Evolutionary conservation across 2,113 vertebrate species (phyloP).

Genomic region (Euleptes europaea): DNA sequence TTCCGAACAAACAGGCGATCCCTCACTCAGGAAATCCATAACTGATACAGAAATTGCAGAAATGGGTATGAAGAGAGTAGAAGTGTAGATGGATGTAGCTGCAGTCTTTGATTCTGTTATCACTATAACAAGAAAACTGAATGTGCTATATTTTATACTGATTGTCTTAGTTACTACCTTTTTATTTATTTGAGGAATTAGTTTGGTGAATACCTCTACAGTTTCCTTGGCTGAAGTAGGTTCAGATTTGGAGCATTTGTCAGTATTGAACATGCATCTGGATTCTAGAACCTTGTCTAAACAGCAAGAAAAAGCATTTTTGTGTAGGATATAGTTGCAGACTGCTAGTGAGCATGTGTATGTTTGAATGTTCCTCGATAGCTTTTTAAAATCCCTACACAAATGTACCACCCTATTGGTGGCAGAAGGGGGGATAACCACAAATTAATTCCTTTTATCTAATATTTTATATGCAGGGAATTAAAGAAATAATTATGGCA

Average conservation of each 20-base stretch:
- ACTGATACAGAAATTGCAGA: conserved; percentile 82
- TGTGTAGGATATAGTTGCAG: background rate
- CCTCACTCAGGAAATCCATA: conserved; percentile 74
- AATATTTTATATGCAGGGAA: background rate
- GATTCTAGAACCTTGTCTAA: background rate
- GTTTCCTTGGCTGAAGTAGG: background rate
- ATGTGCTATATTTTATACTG: background rate
- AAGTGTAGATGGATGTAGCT: background rate
- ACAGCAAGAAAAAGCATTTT: background rate
- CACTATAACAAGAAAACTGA: background rate
- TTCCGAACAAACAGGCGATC: conserved; percentile 75
- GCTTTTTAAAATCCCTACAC: background rate
- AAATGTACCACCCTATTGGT: too few relatives aligned
- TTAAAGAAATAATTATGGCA: background rate
- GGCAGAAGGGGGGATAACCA: background rate
- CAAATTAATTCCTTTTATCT: background rate
- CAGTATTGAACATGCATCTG: background rate
- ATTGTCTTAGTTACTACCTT: background rate
- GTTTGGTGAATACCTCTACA: background rate
- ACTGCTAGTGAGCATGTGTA: background rate
- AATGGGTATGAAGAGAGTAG: conserved; percentile 76
- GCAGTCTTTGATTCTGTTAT: background rate
- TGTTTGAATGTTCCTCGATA: background rate
- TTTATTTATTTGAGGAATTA: background rate
- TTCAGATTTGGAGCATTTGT: background rate